Evolutionary conservation across 2,113 vertebrate genomes (phyloP), one percentile per base, ranked within the genome.

Genomic region (Lipophrys pholis): DNA sequence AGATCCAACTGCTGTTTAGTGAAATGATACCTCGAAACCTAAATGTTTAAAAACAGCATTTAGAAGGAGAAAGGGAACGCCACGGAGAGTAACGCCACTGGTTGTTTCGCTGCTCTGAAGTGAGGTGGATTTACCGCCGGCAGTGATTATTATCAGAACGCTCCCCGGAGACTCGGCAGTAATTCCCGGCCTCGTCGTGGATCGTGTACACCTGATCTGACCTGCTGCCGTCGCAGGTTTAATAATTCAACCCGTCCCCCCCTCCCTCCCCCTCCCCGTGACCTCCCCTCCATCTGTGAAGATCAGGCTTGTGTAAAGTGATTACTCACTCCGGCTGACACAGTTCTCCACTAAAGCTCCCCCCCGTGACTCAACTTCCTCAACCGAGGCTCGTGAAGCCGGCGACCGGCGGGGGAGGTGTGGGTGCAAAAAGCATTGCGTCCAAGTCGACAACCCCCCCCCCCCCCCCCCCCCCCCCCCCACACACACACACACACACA

Each of bases 261-360:
- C 11, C 30, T 16, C 67, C 21, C 35, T 48, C 45, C 42, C 42
- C 11, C 30, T 35, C 67, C 4, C 21, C 21, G 4, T 58, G 61
- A 78, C 67, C 55, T 52, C 41, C 49, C 48, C 66, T 59, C 48
- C 52, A 70, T 70, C 78, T 78, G 69, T 78, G 82, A 78, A 46
- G 67, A 63, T 78, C 48, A 53, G 21, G 58, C 57, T 49, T 39
- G 57, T 66, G 64, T 69, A 50, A 85, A 78, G 59, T 58, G 69
- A 69, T 81, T 49, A 57, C 57, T 69, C 71, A 16, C 8, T 39
- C 48, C 2, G 11, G 6, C 68, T 53, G 55, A 15, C 46, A 41
- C 58, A 2, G 16, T 73, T 46, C 59, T 63, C 64, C 45, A 8
- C 42, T 16, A 61, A 21, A 45, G 21, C 21, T 30, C 57, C 43